A percentile compares a stretch with the other conserved stretches of the same genome.
Evolutionary conservation across 35 echinoderm and acorn worm genomes (phyloP).

Genomic region (Strongylocentrotus purpuratus): DNA sequence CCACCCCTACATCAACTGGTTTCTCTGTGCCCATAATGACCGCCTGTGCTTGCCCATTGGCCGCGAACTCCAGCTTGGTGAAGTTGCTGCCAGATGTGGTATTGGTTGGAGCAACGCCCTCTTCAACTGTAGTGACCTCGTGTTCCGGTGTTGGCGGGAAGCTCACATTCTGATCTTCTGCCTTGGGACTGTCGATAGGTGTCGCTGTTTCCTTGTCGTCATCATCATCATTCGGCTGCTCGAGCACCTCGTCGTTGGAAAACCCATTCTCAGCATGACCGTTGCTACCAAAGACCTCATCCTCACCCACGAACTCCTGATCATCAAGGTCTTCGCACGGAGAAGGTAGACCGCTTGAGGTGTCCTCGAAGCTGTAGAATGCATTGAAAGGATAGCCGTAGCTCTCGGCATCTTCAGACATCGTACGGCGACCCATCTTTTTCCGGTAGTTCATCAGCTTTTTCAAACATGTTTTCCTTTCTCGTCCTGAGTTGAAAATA

Average conservation of each 20-base stretch:
- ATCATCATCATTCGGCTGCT: slow-evolving; percentile 50
- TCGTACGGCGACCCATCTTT: slow-evolving; percentile 46
- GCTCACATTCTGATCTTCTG: background rate
- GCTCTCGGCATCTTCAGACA: slow-evolving; percentile 55
- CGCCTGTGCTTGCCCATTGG: slow-evolving; percentile 29
- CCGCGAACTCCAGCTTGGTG: background rate
- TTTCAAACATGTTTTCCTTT: background rate
- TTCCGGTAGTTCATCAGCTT: slow-evolving; percentile 41
- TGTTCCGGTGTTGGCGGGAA: slow-evolving; percentile 32
- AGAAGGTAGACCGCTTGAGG: slow-evolving; percentile 24
- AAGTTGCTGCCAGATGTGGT: background rate
- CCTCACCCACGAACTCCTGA: background rate
- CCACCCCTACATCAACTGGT: slow-evolving; percentile 21
- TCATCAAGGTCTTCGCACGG: slow-evolving; percentile 35
- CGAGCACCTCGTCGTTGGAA: background rate
- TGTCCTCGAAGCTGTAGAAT: slow-evolving; percentile 54
- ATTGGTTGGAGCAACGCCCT: background rate
- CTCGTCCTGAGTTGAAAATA: background rate
- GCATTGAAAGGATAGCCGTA: slow-evolving; percentile 71
- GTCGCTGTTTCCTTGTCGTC: background rate
- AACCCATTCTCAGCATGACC: background rate
- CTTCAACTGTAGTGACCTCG: background rate
- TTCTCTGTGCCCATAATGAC: slow-evolving; percentile 8
- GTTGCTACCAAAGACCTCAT: slow-evolving; percentile 56
- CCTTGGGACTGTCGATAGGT: background rate